Base-by-base conservation (phyloP, 2,113 vertebrate species). In the Caretta caretta region DNA sequence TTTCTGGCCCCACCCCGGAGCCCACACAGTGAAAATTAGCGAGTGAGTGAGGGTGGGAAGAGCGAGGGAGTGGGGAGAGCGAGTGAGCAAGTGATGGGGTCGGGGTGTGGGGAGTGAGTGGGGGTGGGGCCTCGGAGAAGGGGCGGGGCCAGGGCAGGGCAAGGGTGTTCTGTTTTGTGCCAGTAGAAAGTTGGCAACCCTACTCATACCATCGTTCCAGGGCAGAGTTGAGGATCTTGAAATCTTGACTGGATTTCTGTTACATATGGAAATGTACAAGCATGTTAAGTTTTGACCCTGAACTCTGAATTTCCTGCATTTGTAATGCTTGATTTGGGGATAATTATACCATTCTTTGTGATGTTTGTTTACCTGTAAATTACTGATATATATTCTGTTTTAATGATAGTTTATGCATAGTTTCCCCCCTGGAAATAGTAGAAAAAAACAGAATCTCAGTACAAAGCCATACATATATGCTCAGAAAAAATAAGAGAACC, bases 351-450 rank as follows among this genome's bases (percentile, higher is more conserved):
- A 54, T 6, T 49, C 53, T 50, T 42, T 54, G 48, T 90, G 56
- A 48, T 89, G 69, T 24, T 79, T 79, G 46, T 13, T 24, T 76
- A 46, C 5, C 46, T 54, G 35, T 87, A 62, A 83, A 62, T 90
- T 62, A 75, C 31, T 49, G n/a, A 53, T 16, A 38, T 87, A 14
- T 80, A 80, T 54, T 90, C 59, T 11, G 11, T 84, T 94, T 84
- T 16, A 17, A 80, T 19, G 83, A 29, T 51, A 84, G 13, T 10
- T 90, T n/a, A 35, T 54, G 35, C 31, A 54, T 35, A 38, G n/a
- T 81, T 59, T 50, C 38, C 89, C 84, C 22, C 48, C 48, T 87
- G 20, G 16, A 94, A 27, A 50, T 6, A 84, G 46, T 35, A 80
- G 53, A 10, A 83, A 75, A 42, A 75, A 48, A 80, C 54, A 16